Evolutionary conservation across 2,113 vertebrate species (phyloP).

Genomic region (Jacana jacana): DNA sequence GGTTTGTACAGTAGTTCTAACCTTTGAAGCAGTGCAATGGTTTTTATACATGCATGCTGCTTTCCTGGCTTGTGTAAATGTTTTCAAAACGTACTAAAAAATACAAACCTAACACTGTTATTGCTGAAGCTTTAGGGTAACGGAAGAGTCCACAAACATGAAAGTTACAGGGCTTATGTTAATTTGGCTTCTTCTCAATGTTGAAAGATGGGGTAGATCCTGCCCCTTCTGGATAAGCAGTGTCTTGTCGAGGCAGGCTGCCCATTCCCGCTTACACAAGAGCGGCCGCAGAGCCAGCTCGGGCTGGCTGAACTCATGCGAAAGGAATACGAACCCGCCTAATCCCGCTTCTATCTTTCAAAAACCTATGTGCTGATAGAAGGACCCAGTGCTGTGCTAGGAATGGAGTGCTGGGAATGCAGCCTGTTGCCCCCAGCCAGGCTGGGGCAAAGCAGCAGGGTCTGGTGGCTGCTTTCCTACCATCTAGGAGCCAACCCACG

Average conservation of each 20-base stretch:
- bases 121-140: background rate
- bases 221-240: background rate
- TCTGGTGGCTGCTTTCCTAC: background rate
- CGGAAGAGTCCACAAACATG: background rate
- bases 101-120: background rate
- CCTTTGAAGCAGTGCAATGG: background rate
- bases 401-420: background rate
- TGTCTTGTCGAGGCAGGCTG: background rate
- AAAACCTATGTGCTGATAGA: background rate
- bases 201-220: background rate
- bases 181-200: background rate
- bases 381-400: background rate
- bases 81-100: background rate
- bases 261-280: background rate
- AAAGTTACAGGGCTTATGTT: background rate
- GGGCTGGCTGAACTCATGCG: background rate
- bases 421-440: background rate
- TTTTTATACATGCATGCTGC: background rate
- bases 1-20: background rate
- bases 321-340: background rate
- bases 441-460: rapidly evolving
- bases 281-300: rapidly evolving
- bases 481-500: background rate
- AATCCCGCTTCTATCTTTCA: background rate
- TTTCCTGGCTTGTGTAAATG: background rate